phyloP scores from a whole-genome alignment of 2,888 invertebrate genomes.

The Furcula furcula region DNA sequence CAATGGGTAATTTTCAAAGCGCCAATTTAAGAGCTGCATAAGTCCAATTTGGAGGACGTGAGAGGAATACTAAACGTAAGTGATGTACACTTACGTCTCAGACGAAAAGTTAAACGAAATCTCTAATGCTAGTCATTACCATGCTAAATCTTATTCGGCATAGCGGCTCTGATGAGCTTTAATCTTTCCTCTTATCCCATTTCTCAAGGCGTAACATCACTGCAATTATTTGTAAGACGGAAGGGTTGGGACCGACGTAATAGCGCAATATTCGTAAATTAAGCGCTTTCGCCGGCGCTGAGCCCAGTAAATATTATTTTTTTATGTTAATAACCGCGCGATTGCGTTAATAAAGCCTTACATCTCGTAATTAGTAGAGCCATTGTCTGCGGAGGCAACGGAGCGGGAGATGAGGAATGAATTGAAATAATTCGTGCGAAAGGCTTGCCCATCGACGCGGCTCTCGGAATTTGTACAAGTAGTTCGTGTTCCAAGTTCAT shows the following conservation, averaged over 20 bases:
- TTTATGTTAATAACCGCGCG: conserved; percentile 79
- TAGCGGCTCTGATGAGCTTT: conserved; percentile 68
- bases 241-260: conserved; percentile 72
- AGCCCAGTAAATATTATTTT: conserved; percentile 79
- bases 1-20: conserved; percentile 68
- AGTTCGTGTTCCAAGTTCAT: not conserved
- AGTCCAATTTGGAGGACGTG: conserved; percentile 44
- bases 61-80: conserved; percentile 45
- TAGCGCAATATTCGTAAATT: conserved; percentile 78
- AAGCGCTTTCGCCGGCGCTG: conserved; percentile 61
- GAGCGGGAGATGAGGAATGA: conserved; percentile 52
- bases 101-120: conserved; percentile 20
- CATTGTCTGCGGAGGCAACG: conserved; percentile 66
- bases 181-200: conserved; percentile 72
- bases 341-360: conserved; percentile 81
- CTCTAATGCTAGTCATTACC: conserved; percentile 54
- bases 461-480: conserved; percentile 31
- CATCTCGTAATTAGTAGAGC: conserved; percentile 74
- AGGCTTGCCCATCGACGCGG: conserved; percentile 37
- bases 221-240: conserved; percentile 75
- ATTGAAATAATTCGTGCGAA: conserved; percentile 56
- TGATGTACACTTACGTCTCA: conserved; percentile 17
- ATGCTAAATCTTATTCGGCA: conserved; percentile 62
- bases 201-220: conserved; percentile 68
- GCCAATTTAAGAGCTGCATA: conserved; percentile 44